Evolutionary conservation across 2,113 vertebrate species (phyloP), one percentile per base, ranked within the genome.

Genomic region (Mola mola): DNA sequence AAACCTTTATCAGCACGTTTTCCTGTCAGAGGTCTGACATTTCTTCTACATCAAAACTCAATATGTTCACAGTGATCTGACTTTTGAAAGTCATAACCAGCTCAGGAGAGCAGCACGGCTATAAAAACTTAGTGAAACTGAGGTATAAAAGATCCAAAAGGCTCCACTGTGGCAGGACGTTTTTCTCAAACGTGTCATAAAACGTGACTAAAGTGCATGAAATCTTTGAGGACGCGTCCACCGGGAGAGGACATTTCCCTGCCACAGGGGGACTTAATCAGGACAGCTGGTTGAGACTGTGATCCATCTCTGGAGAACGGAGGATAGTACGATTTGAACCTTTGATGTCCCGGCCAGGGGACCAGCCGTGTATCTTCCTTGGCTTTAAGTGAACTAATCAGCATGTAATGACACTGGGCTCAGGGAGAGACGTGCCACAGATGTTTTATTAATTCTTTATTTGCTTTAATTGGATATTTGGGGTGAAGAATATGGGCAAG

Each of bases 321-420:
- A 42, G 40, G 40, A 41, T 4, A 19, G 19, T 19, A 1, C 33
- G 36, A 24, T 47, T 70, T 42, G 64, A 49, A 55, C 36, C 66
- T 79, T 82, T 86, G 79, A 86, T 78, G 83, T 66, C 12, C 1
- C 43, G 44, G 60, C 65, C 81, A 84, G 1, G n/a, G 33, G 33
- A 49, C 38, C 1, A 6, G 31, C 65, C 4, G 34, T 7, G 29
- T 66, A 37, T 67, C 60, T 72, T 62, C 62, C 46, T 43, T 26
- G 41, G 56, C 13, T 37, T 72, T 67, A 46, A 72, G 56, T 65
- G 59, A 25, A 16, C 29, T 69, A 77, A 78, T 66, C 37, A 20
- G 62, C 48, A 8, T 83, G 75, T 64, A 65, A 79, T 59, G 60
- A 58, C 55, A 33, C 29, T 29, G 51, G 55, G 16, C 56, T 50